phyloP scores from a whole-genome alignment of 2,888 invertebrate species.

The Perdita meconis region DNA sequence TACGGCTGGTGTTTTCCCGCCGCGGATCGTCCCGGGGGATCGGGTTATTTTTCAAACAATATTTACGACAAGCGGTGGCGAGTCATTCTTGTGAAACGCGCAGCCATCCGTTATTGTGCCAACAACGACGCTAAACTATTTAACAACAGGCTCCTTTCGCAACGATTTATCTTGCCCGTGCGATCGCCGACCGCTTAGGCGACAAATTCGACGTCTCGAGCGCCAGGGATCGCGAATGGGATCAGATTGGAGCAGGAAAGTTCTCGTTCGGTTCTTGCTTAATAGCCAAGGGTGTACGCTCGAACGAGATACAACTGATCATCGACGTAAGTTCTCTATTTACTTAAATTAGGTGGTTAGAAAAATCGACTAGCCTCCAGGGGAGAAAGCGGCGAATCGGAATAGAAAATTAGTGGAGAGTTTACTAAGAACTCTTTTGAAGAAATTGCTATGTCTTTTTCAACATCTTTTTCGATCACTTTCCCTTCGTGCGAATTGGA shows the following conservation, averaged over 20 bases:
- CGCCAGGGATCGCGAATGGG: conserved; percentile 43
- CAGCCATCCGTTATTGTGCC: conserved; percentile 61
- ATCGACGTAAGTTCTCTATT: not conserved
- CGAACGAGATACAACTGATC: not conserved
- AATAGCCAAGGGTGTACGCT: not conserved
- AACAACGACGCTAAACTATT: conserved; percentile 60
- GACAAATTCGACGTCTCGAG: conserved; percentile 57
- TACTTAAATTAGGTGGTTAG: not conserved
- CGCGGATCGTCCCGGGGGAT: conserved; percentile 29
- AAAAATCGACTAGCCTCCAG: not conserved
- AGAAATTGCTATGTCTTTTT: too few relatives aligned
- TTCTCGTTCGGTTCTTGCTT: conserved; percentile 15
- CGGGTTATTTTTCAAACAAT: conserved; percentile 53
- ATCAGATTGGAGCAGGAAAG: conserved; percentile 38
- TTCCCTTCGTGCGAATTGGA: too few relatives aligned
- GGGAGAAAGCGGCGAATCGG: not conserved
- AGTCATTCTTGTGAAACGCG: conserved; percentile 56
- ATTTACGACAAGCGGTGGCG: conserved; percentile 34
- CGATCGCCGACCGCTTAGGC: conserved; percentile 44
- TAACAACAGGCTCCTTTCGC: conserved; percentile 62
- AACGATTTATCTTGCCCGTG: conserved; percentile 58
- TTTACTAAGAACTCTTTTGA: too few relatives aligned
- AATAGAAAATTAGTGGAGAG: not conserved
- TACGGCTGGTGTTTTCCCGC: conserved; percentile 15
- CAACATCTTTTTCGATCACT: not conserved